Evolutionary conservation across 2,113 vertebrate genomes (phyloP).

Genomic region (Elanus axillaris): DNA sequence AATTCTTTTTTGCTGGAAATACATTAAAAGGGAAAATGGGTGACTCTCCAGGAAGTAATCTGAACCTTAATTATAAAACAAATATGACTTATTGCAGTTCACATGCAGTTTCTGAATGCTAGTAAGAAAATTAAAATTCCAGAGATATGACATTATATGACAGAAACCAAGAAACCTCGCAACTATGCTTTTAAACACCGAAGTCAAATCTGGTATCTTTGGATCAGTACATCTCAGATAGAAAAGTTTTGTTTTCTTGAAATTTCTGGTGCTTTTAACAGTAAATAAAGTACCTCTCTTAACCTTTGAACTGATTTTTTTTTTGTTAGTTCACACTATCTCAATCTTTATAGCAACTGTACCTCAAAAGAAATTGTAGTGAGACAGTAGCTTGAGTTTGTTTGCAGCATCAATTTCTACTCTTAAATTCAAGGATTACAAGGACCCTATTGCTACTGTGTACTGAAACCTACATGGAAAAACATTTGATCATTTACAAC

Average conservation of each 20-base stretch:
- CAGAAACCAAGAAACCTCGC: neutral
- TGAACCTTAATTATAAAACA: neutral
- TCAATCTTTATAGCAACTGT: neutral
- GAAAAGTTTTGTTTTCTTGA: neutral
- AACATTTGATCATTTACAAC: neutral
- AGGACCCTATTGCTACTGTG: neutral
- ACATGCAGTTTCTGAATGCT: neutral
- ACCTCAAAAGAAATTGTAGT: neutral
- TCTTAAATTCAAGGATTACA: neutral
- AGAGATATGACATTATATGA: neutral
- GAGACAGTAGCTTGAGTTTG: neutral
- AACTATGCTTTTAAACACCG: neutral
- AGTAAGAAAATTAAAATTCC: neutral
- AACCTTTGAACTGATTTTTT: neutral
- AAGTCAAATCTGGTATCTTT: neutral
- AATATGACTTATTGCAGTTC: neutral
- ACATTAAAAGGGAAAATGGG: neutral
- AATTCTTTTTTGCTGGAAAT: neutral
- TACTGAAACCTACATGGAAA: neutral
- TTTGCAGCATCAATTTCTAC: neutral
- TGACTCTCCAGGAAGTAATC: neutral
- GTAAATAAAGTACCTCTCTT: neutral
- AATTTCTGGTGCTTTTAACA: neutral
- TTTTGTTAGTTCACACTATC: neutral
- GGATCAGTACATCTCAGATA: neutral